Evolutionary conservation across 53 echinoderm and acorn worm genomes (phyloP), one percentile per base, ranked within the genome.

Genomic region (Temnopleurus reevesii): DNA sequence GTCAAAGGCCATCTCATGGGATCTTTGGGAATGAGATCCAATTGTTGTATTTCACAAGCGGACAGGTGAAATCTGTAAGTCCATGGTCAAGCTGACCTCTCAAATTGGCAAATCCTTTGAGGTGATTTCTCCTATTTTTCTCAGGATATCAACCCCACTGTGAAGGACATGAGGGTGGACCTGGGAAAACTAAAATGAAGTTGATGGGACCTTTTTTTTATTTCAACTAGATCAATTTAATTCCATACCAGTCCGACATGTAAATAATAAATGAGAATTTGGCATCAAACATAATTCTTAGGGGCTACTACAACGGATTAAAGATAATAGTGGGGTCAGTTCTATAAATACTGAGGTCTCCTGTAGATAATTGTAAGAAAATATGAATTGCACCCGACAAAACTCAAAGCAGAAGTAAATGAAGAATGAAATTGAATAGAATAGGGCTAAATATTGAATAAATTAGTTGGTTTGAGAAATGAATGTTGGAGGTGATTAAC

Each of bases 1-100:
- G 66, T n/a, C 15, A 86, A 66, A 10, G 65, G n/a, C n/a, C n/a
- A n/a, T n/a, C n/a, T n/a, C n/a, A n/a, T n/a, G n/a, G n/a, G n/a
- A n/a, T n/a, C n/a, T 27, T 71, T 41, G 41, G 2, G 29, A 33
- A 38, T 71, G 9, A 38, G 41, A 23, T 43, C 71, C 36, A 71
- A 71, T 71, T 34, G 41, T 10, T 71, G 15, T 38, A 71, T 41
- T 71, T 38, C 71, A 43, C 0, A 71, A 41, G 8, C 2, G 41
- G 71, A 71, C 71, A 71, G 71, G 71, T 71, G 71, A 43, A 71
- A n/a, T 21, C 30, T 18, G 71, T 71, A 71, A 38, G 71, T 21
- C 71, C 71, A 71, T 71, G 71, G 36, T 8, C 71, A 4, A 19
- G 38, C 41, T 71, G 71, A 71, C 71, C 71, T 71, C 71, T n/a